phyloP scores from a whole-genome alignment of 1,140 invertebrate species.

The Drosophila ficusphila region DNA sequence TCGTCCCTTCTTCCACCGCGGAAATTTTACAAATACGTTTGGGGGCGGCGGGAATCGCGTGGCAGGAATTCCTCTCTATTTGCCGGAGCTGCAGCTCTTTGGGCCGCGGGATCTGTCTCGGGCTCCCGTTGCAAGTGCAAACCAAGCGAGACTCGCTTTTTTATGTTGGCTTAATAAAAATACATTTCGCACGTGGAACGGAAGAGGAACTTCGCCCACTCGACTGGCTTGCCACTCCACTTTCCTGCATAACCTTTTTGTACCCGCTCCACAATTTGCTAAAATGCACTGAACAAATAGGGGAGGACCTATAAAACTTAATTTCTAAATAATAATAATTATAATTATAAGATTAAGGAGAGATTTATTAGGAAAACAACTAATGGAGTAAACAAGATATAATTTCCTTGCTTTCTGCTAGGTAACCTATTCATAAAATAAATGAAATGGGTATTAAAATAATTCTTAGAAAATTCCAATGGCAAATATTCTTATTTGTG shows the following conservation, averaged over 20 bases:
- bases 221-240: slow-evolving; percentile 14
- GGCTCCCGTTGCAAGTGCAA: slow-evolving; percentile 25
- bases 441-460: too few species aligned
- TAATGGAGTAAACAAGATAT: too few species aligned
- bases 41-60: slow-evolving; percentile 18
- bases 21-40: slow-evolving; percentile 80
- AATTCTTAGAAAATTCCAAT: too few species aligned
- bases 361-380: too few species aligned
- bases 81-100: slow-evolving; percentile 41
- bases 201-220: slow-evolving; percentile 24
- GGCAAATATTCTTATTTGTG: too few species aligned
- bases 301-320: too few species aligned
- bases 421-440: too few species aligned
- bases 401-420: background rate
- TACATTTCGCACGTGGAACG: slow-evolving; percentile 76
- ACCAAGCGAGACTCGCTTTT: slow-evolving; percentile 27
- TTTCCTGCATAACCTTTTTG: slow-evolving; percentile 7
- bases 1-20: slow-evolving; percentile 24
- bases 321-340: background rate
- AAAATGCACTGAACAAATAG: slow-evolving; percentile 12
- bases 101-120: slow-evolving; percentile 28
- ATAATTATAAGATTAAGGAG: background rate
- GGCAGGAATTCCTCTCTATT: slow-evolving; percentile 42
- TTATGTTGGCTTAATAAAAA: slow-evolving; percentile 76
- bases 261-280: slow-evolving; percentile 20